Evolutionary conservation across 2,797 vertebrate species (phyloP).

Genomic region (Nothura maculosa): DNA sequence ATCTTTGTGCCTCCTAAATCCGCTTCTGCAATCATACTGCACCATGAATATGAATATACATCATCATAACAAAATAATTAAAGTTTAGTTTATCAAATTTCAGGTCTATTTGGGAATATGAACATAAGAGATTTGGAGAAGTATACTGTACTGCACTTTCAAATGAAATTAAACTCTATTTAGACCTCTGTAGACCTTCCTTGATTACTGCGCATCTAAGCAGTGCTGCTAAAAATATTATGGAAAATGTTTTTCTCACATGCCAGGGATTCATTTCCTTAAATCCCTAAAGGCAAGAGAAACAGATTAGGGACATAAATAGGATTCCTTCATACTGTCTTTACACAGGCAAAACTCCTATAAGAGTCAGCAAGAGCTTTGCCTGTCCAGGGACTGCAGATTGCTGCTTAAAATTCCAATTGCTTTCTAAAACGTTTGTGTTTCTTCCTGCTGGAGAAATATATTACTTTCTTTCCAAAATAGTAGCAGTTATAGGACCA

Average conservation of each 20-base stretch:
- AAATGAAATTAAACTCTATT: slow-evolving; percentile 36
- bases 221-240: slow-evolving; percentile 18
- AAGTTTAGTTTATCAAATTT: neutral
- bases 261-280: slow-evolving; percentile 37
- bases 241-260: slow-evolving; percentile 19
- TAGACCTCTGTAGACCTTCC: neutral
- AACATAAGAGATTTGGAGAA: neutral
- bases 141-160: neutral
- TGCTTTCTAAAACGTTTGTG: neutral
- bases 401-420: slow-evolving; percentile 25
- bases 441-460: neutral
- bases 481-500: neutral
- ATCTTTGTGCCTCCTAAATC: neutral
- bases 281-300: slow-evolving; percentile 47
- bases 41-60: neutral
- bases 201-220: slow-evolving; percentile 34
- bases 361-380: slow-evolving; percentile 17
- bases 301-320: slow-evolving; percentile 54
- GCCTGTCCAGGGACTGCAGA: neutral
- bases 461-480: neutral
- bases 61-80: neutral
- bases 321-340: slow-evolving; percentile 41
- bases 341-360: slow-evolving; percentile 33
- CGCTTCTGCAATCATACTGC: neutral
- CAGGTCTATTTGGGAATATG: neutral